A percentile compares a stretch with the other conserved stretches of the same genome.
Evolutionary conservation across 2,113 vertebrate species (phyloP).

Genomic region (Aspiorhynchus laticeps): DNA sequence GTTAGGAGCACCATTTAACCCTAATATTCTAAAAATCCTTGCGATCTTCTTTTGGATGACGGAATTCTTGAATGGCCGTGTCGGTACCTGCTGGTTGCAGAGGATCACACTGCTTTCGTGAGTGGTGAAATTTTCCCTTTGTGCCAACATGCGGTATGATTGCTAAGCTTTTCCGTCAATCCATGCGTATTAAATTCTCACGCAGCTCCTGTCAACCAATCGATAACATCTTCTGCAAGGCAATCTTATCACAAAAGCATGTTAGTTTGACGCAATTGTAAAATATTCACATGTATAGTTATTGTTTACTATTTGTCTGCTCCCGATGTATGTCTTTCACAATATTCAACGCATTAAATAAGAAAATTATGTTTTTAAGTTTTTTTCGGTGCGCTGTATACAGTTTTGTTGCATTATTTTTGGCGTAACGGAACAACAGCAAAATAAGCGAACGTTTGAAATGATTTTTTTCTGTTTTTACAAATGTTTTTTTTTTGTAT

Average conservation of each 20-base stretch:
- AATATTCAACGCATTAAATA: background rate
- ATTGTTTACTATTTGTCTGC: background rate
- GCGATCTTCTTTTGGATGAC: constrained; percentile 38
- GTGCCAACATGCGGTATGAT: constrained; percentile 40
- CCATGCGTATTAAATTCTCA: constrained; percentile 8
- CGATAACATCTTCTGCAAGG: background rate
- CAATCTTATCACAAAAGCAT: background rate
- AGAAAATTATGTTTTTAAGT: background rate
- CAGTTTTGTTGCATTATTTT: background rate
- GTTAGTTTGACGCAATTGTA: background rate
- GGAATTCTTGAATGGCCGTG: constrained; percentile 53
- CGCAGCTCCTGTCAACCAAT: background rate
- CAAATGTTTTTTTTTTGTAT: background rate
- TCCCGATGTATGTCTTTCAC: background rate
- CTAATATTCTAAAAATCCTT: constrained; percentile 22
- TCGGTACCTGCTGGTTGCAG: constrained; percentile 48
- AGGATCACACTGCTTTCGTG: constrained; percentile 32
- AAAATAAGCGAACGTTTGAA: background rate
- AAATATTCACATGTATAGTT: background rate
- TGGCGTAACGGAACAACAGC: background rate
- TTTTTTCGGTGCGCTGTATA: background rate
- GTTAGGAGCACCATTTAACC: constrained; percentile 7
- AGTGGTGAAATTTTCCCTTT: constrained; percentile 42
- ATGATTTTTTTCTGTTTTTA: background rate
- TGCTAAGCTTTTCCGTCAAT: constrained; percentile 32